Evolutionary conservation across 2,888 invertebrate genomes (phyloP), one percentile per base, ranked within the genome.

Genomic region (Chouioia cunea): DNA sequence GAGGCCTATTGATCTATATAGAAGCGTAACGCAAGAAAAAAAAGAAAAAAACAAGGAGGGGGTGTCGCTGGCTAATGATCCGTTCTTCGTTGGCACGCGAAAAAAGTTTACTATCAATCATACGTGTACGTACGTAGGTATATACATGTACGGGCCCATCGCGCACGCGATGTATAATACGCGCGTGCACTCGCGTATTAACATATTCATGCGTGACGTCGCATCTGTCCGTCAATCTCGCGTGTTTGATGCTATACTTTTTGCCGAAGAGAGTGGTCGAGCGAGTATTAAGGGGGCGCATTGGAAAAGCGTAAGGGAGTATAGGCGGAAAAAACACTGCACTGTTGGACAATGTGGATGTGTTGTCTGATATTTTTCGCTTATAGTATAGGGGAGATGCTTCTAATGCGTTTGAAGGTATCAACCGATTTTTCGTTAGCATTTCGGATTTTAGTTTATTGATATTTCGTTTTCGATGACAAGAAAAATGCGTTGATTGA

Each of bases 191-290:
- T 46, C 22, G 66, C 54, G 27, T n/a, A 47, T 63, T 63, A 69
- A 44, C 54, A 80, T 79, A 80, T 79, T 78, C 78, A 77, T 77
- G 79, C 77, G 77, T 78, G 76, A 79, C 77, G 75, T 70, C 53
- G 70, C 76, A 78, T 77, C 75, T 77, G 76, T 76, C 74, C 65
- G 71, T 77, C 77, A 74, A 72, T 73, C 57, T 71, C 10, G 46
- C 27, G 16, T 52, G 14, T 16, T n/a, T n/a, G n/a, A n/a, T 36
- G n/a, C 43, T 50, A 1, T 58, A n/a, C 36, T 47, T 66, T 66
- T 58, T 52, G 6, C 36, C 6, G 36, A 52, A 20, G 18, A 43
- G 53, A 14, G 18, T n/a, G 27, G 36, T 1, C 10, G n/a, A 6
- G 53, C 16, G 53, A 36, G 36, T 36, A 36, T 36, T 36, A 10